Evolutionary conservation across 2,113 vertebrate species (phyloP), one percentile per base, ranked within the genome.

Genomic region (Chaetorhynchus papuensis): DNA sequence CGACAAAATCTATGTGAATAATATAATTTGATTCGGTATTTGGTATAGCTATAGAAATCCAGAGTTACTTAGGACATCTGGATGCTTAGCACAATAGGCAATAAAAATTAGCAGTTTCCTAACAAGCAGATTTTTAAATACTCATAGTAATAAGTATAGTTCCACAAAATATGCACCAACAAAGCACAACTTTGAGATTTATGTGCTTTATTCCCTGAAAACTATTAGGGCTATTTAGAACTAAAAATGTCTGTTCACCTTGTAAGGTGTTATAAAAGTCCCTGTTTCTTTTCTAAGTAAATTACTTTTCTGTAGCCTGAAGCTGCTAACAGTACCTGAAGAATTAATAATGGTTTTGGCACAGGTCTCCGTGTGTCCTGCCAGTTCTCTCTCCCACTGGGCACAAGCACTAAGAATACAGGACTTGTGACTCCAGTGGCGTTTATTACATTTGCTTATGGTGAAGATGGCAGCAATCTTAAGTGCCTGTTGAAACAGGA

Each of bases 241-340:
- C 27, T 93, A 79, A 92, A 97, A 96, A 90, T 69, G 53, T 17
- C 45, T 85, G 33, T 77, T 95, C 60, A 68, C 23, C 31, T 93
- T 70, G 49, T 87, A 87, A 87, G 26, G 16, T 89, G 88, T 94
- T 92, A 41, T 47, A 90, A 84, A 97, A 72, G 9, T 60, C 60
- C 24, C 50, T 50, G 49, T 45, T 91, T 56, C 82, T 97, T 96
- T 94, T 77, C 88, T 76, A 86, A 95, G 64, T 78, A 82, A 97
- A 96, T 95, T 95, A 94, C 93, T 97, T 96, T 91, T 96, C 44
- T 93, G 52, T 82, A 90, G 77, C 94, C 90, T 63, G 75, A 50
- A 97, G 94, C 87, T 91, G 59, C 88, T 94, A 96, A 85, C 39
- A 71, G 52, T 71, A 93, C 42, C 56, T 92, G 75, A 94, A 91